Conservation (phyloP, 2,113 vertebrate genomes). For the Anguilla rostrata region DNA sequence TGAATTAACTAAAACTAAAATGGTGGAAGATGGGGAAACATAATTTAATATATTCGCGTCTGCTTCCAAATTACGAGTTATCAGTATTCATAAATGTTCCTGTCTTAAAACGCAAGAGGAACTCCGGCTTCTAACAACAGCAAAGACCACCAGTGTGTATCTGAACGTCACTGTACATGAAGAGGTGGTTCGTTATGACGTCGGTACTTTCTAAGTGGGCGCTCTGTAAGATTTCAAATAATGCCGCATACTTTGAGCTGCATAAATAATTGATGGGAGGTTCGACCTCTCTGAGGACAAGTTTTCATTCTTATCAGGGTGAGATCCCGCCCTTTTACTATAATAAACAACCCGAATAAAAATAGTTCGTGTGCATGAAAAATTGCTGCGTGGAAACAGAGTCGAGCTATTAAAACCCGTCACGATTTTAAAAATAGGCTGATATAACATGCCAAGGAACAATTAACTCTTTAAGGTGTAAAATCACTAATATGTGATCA, state of each 20-base stretch:
- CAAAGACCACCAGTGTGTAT: background rate
- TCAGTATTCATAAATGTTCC: background rate
- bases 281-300: background rate
- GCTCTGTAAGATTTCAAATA: constrained; percentile 32
- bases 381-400: background rate
- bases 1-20: background rate
- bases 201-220: constrained; percentile 18
- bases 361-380: constrained; percentile 20
- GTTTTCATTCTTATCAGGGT: background rate
- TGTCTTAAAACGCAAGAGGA: background rate
- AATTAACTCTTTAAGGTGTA: background rate
- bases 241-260: constrained; percentile 22
- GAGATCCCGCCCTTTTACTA: constrained; percentile 26
- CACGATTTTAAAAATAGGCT: background rate
- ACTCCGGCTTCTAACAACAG: background rate
- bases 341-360: constrained; percentile 27
- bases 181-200: constrained; percentile 33
- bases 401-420: background rate
- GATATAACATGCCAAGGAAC: background rate
- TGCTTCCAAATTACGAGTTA: background rate
- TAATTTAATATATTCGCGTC: background rate
- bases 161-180: constrained; percentile 15
- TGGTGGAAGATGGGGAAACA: background rate
- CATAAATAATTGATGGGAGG: constrained; percentile 10
- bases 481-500: no score